phyloP scores from a whole-genome alignment of 2,113 vertebrate species.

The Microcebus lehilahytsara region DNA sequence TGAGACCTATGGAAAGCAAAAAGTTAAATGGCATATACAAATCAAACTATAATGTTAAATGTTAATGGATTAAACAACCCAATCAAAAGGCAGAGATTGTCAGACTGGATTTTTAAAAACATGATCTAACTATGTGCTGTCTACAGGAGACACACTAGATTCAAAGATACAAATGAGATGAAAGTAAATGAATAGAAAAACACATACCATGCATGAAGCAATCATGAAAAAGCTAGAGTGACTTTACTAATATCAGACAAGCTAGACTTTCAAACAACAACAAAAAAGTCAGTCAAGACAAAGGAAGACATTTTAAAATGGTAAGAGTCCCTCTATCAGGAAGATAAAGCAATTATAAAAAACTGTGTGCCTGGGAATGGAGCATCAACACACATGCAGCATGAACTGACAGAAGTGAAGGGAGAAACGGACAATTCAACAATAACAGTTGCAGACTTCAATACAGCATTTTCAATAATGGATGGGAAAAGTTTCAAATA shows the following conservation, averaged over 20 bases:
- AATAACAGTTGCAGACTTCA: background rate
- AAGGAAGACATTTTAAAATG: background rate
- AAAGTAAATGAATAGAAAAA: background rate
- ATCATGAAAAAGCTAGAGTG: background rate
- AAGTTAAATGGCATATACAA: background rate
- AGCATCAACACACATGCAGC: background rate
- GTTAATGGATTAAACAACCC: background rate
- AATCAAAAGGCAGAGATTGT: background rate
- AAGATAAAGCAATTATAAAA: background rate
- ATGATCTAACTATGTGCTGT: background rate
- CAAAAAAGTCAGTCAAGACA: background rate
- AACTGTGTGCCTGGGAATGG: background rate
- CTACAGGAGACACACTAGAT: background rate
- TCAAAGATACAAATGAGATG: background rate
- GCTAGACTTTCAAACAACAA: background rate
- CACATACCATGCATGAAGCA: background rate
- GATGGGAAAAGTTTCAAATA: background rate
- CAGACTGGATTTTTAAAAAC: background rate
- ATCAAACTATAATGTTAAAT: background rate
- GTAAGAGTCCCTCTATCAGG: background rate
- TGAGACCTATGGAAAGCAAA: background rate
- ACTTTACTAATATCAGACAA: background rate
- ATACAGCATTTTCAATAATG: background rate
- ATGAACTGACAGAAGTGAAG: background rate
- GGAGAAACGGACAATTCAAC: background rate